Evolutionary conservation across 2,113 vertebrate species (phyloP).

Genomic region (Catagonus wagneri): DNA sequence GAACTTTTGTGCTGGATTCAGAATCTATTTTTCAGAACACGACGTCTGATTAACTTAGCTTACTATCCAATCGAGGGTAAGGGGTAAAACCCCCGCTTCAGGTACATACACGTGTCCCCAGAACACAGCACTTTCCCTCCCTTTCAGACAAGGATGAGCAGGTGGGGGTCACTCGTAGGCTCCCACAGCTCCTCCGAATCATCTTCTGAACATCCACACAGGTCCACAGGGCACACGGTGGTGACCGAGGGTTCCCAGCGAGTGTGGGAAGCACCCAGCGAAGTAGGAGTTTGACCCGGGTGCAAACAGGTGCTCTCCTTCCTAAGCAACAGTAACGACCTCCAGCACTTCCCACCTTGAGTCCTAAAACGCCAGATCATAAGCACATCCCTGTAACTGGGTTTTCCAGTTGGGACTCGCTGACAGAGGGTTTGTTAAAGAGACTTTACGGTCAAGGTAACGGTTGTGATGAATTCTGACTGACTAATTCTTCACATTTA

Average conservation of each 20-base stretch:
- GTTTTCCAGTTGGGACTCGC: not conserved
- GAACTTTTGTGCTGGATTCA: not conserved
- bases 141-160: not conserved
- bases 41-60: not conserved
- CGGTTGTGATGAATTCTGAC: not conserved
- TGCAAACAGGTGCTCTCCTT: not conserved
- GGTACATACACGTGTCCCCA: not conserved
- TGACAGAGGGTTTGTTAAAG: not conserved
- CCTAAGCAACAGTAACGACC: not conserved
- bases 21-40: not conserved
- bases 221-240: rapidly evolving
- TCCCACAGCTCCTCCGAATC: not conserved
- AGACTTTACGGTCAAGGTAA: conserved; percentile 7
- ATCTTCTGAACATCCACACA: not conserved
- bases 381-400: not conserved
- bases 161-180: not conserved
- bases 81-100: no score
- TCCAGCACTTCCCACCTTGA: not conserved
- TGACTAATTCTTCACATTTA: not conserved
- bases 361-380: not conserved
- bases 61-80: not conserved
- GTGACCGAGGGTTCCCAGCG: not conserved
- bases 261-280: not conserved
- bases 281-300: not conserved
- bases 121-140: not conserved